Evolutionary conservation across 2,888 invertebrate genomes (phyloP), one percentile per base, ranked within the genome.

Genomic region (Gymnoscelis rufifasciata): DNA sequence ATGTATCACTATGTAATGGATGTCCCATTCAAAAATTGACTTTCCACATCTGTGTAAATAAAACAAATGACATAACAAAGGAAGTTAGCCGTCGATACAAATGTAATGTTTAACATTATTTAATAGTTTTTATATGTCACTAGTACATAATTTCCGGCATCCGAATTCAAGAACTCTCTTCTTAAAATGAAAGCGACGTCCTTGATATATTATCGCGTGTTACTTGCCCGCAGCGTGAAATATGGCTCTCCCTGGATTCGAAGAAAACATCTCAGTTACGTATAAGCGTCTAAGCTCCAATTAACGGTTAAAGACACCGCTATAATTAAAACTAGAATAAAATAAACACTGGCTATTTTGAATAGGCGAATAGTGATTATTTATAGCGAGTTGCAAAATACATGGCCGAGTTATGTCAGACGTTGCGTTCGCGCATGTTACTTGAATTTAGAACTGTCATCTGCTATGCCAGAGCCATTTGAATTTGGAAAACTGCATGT

Each of bases 401-500:
- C 78, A 74, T 74, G 83, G 78, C 83, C 83, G 83, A 78, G 78
- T 86, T 86, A 87, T 86, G 84, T 86, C 87, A 84, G 81, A 68
- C 66, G 57, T 66, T 60, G 63, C 66, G 63, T 62, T 57, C 54
- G 62, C 58, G 66, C 44, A 46, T 51, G 54, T 52, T 51, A 46
- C 39, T 44, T 39, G 47, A 53, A 64, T 62, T 64, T 57, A 50
- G 59, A 62, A 51, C 61, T 65, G 62, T 61, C 66, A 62, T 56
- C 60, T 48, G 47, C 14, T 30, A 42, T 24, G 40, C 42, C 23
- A 29, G 45, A 27, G 43, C 41, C 37, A 41, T 46, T 26, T 44
- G 26, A 11, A 38, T 43, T 50, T 38, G 40, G 43, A 50, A 51
- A 47, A 29, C 33, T 36, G 30, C 38, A 35, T 30, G 29, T 29